Base-by-base conservation (phyloP, 2,888 invertebrate species). In the Dusona sp. region DNA sequence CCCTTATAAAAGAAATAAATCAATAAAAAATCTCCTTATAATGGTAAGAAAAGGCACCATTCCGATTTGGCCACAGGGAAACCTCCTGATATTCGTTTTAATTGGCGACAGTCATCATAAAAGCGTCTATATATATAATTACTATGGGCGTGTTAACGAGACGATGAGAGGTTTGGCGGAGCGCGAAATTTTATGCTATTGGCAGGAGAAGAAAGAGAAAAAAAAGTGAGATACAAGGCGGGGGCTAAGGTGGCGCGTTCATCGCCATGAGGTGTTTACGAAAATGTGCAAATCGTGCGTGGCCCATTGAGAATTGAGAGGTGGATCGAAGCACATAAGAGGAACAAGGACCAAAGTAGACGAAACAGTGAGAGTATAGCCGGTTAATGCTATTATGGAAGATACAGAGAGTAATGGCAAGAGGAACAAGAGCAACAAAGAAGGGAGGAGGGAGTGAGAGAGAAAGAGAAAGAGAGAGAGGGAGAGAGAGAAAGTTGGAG, bases 331-430 rank as follows among this genome's bases (percentile, higher is more conserved):
- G 25, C 33, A 51, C 54, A 57, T 42, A 78, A 80, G 67, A 65
- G 64, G 77, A 73, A 70, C 54, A 38, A 54, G 79, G 82, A 75
- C 68, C 68, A 36, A 77, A 80, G 83, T 78, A 86, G 78, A 79
- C 57, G 80, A 79, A 79, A 74, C 51, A 79, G 79, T 72, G 65
- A 77, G 65, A 65, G 82, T 68, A 81, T 87, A 79, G 74, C 79
- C 83, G 81, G 85, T 87, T 88, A 88, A 89, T 89, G 87, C 84
- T 87, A 89, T 88, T 87, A 88, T 83, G 79, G 33, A 29, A 57
- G 79, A 57, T 73, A 25, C 3, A 33, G 36, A 25, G 68, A 74
- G 65, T 38, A 25, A 51, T 33, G 70, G 36, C 64, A 7, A 64
- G 48, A 48, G 36, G 85, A 61, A 36, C 61, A 51, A 57, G 13